Base-by-base conservation (phyloP, 2,113 vertebrate species). In the Orientallactaga bullata region DNA sequence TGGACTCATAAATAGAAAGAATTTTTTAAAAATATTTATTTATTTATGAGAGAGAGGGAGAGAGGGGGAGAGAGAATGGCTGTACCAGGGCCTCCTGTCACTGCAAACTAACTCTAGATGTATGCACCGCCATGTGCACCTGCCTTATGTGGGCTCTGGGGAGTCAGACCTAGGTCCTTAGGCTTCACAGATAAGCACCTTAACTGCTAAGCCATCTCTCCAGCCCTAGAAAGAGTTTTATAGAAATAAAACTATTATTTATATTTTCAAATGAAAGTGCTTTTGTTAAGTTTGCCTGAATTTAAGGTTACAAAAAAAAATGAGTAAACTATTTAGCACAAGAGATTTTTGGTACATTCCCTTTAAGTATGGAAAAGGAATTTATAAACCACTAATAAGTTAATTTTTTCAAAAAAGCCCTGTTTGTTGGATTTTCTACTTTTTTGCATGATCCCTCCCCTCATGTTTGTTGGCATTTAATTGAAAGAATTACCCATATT, bases 261-360 rank as follows among this genome's bases (percentile, higher is more conserved):
- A 77, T 55, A 55, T 21, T 76, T 88, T 80, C 42, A 63, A 88
- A 71, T 66, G 65, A 55, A 55, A 55, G 5, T 8, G 30, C 61
- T 63, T 86, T 88, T 82, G 18, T 72, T 85, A 39, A 80, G 72
- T 82, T 82, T 86, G 58, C 20, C 89, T 89, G 42, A 80, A 63
- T 82, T 91, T 77, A 89, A 89, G 42, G 47, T 32, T 92, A 35
- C 55, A n/a, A 73, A 72, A 86, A 68, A 84, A 72, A 81, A 51
- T 35, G 60, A 77, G 16, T 72, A 78, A 61, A 85, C 9, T 71
- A 80, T 85, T 76, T 66, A 76, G 13, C 10, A 42, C 2, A 37
- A 69, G 16, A 32, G 1, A 63, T 82, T 85, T 80, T 88, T 96
- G 47, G 93, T 65, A 68, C 28, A 20, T 47, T 78, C 5, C 63